Conservation (phyloP, 2,113 vertebrate genomes). For the Myrmecophaga tridactyla region DNA sequence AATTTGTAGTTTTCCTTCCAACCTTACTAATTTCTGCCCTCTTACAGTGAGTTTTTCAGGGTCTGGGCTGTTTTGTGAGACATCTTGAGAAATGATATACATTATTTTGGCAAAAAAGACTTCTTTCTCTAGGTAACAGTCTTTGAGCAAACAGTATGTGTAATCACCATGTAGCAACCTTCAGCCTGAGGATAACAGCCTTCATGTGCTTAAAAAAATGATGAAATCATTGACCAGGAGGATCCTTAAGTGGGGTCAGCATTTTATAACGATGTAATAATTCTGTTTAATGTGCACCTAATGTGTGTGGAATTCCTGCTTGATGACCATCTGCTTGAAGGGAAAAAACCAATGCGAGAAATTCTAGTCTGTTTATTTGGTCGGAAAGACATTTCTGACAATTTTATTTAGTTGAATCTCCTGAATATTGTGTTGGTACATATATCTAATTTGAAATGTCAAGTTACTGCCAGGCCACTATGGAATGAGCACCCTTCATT, state of each 20-base stretch:
- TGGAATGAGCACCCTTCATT: slow-evolving; percentile 35
- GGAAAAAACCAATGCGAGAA: slow-evolving; percentile 53
- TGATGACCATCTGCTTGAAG: slow-evolving; percentile 77
- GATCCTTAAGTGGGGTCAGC: slow-evolving; percentile 81
- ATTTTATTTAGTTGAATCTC: background rate
- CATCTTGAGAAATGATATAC: slow-evolving; percentile 55
- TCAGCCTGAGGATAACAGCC: slow-evolving; percentile 81
- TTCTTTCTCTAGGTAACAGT: slow-evolving; percentile 76
- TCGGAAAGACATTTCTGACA: slow-evolving; percentile 30
- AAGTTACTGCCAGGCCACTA: background rate
- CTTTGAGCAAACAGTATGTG: slow-evolving; percentile 82
- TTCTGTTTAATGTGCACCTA: slow-evolving; percentile 84
- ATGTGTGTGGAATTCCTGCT: slow-evolving; percentile 82
- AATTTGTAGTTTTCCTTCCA: background rate
- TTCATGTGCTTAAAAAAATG: slow-evolving; percentile 88
- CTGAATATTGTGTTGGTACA: slow-evolving; percentile 29
- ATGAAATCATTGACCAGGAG: slow-evolving; percentile 84
- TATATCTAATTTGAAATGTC: background rate
- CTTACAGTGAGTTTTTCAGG: background rate
- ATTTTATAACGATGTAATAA: slow-evolving; percentile 87
- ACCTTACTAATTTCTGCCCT: background rate
- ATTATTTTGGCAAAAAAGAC: slow-evolving; percentile 48
- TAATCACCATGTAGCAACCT: slow-evolving; percentile 79
- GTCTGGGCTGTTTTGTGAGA: background rate
- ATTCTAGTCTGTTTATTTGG: background rate